Percentiles rank a stretch among this genome's conserved stretches.
phyloP scores from a whole-genome alignment of 2,113 vertebrate species.

The Paedocypris sp. region DNA sequence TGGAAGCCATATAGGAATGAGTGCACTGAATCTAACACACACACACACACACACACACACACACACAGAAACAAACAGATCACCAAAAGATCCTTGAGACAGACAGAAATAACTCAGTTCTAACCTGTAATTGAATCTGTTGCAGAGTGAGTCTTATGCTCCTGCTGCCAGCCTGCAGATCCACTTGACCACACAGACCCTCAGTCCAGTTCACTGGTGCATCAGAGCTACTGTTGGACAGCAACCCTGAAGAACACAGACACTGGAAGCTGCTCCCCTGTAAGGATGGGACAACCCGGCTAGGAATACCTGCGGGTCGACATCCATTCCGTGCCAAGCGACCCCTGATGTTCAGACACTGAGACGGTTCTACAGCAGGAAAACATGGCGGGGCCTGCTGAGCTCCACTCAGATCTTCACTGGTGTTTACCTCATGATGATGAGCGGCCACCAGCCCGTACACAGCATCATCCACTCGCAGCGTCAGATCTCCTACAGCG shows the following conservation, averaged over 20 bases:
- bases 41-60: no score
- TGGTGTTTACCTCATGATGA: slow-evolving; percentile 27
- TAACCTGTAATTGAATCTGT: no score
- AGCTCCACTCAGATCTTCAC: slow-evolving; percentile 36
- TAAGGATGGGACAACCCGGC: slow-evolving; percentile 54
- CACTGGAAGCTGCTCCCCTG: no score
- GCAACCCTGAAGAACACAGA: slow-evolving; percentile 54
- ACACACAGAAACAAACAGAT: no score
- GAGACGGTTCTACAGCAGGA: slow-evolving; percentile 37
- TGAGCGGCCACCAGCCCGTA: slow-evolving; percentile 61
- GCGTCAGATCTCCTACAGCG: slow-evolving; percentile 60
- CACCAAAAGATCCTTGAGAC: no score
- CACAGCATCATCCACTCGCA: slow-evolving; percentile 46
- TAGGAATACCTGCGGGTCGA: slow-evolving; percentile 40
- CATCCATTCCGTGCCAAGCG: slow-evolving; percentile 19
- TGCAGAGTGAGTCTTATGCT: no score
- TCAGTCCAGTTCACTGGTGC: not conserved
- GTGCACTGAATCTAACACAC: no score
- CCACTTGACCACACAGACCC: not conserved
- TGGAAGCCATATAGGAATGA: no score
- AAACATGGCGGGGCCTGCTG: slow-evolving; percentile 44
- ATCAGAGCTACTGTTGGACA: not conserved
- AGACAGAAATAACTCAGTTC: no score
- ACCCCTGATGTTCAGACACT: slow-evolving; percentile 55
- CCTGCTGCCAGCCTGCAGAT: no score